Conservation (phyloP, 2,888 invertebrate species). For the Amblyjoppa proteus region DNA sequence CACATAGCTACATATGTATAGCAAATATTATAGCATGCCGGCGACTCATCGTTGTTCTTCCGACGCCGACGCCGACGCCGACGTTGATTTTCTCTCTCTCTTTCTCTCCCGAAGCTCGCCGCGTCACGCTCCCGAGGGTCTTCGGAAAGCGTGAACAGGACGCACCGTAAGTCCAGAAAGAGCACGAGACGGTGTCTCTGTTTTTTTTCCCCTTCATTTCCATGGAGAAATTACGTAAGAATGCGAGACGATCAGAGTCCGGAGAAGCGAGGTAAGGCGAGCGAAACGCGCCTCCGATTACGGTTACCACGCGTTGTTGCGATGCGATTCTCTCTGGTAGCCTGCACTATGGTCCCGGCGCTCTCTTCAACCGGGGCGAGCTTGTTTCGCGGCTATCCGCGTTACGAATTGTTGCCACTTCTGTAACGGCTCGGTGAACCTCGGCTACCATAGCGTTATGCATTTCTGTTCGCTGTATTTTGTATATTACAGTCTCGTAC, state of each 20-base stretch:
- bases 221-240: constrained; percentile 73
- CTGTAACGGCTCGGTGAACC: constrained; percentile 69
- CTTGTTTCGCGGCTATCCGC: constrained; percentile 50
- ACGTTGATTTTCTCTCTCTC: constrained; percentile 44
- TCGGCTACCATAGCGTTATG: constrained; percentile 34
- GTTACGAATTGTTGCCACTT: constrained; percentile 69
- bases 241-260: constrained; percentile 68
- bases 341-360: constrained; percentile 2
- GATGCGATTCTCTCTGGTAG: background rate
- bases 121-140: constrained; percentile 80
- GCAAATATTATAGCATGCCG: constrained; percentile 57
- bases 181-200: constrained; percentile 46
- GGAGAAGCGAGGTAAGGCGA: constrained; percentile 38
- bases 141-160: constrained; percentile 83
- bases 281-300: constrained; percentile 66
- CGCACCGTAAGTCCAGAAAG: constrained; percentile 60
- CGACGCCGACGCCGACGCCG: constrained; percentile 53
- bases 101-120: constrained; percentile 39
- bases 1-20: constrained; percentile 32
- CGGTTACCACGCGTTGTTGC: constrained; percentile 66
- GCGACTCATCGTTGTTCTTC: constrained; percentile 64
- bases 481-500: constrained; percentile 17
- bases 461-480: constrained; percentile 35
- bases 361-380: constrained; percentile 22
- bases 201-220: constrained; percentile 57